Conservation (phyloP, 2,797 vertebrate genomes). For the Merluccius polli region DNA sequence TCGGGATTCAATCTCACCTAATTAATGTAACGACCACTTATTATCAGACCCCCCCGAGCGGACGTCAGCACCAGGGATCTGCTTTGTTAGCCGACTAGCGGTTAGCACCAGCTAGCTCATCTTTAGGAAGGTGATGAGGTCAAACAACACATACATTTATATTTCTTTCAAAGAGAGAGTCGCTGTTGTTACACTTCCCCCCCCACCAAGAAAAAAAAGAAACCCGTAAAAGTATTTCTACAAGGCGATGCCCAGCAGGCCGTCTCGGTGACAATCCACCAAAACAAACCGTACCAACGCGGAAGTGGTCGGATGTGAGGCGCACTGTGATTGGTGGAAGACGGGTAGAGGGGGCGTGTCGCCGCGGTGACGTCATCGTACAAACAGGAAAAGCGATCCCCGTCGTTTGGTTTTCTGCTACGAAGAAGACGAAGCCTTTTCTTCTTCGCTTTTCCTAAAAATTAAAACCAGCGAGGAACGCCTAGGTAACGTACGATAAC, state of each 20-base stretch:
- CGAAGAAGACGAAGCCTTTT: neutral
- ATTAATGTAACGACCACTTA: neutral
- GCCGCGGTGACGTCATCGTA: constrained; percentile 16
- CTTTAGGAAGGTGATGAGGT: neutral
- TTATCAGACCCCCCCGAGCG: neutral
- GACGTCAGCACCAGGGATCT: neutral
- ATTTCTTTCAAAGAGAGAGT: neutral
- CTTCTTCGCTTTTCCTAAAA: neutral
- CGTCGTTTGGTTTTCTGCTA: neutral
- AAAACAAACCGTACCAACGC: constrained; percentile 26
- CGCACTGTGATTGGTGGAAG: constrained; percentile 46
- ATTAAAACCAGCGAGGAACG: neutral
- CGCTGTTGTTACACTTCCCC: neutral
- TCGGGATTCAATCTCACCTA: too few species aligned
- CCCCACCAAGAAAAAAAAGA: neutral
- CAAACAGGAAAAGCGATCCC: constrained; percentile 47
- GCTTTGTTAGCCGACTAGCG: neutral
- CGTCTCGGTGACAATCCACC: neutral
- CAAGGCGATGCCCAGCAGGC: neutral
- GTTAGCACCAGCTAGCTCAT: neutral
- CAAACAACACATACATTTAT: neutral
- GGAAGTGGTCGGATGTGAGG: constrained; percentile 39
- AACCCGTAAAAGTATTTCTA: too few species aligned
- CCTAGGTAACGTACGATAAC: neutral
- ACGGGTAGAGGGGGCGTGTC: neutral